Base-by-base conservation (phyloP, 2,888 invertebrate genomes). In the Plemyria rubiginata region DNA sequence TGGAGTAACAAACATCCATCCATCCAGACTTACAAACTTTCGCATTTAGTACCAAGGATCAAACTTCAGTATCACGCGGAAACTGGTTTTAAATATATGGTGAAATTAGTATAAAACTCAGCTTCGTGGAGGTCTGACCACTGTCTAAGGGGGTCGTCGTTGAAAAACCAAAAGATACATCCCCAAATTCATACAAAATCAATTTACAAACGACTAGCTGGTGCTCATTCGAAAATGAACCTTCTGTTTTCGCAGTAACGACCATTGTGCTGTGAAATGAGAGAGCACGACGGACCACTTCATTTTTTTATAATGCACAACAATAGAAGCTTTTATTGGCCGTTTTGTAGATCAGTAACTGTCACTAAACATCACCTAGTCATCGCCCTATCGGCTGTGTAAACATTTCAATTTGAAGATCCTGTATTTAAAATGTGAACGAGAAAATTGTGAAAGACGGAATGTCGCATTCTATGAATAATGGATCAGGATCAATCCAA, bases 321-420 rank as follows among this genome's bases (percentile, higher is more conserved):
- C 87, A 89, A 89, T 85, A 79, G 85, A 73, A 70, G 76, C 79
- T 80, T 86, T 87, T 88, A 89, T 90, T 90, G 85, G 90, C 88
- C 84, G 82, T 86, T 88, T 88, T 87, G 88, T 87, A 80, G 81
- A 86, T 84, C 82, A 79, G 83, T 84, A 84, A 87, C 84, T 86
- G 87, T 87, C 87, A 86, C 84, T 79, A 85, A 87, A 80, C 77
- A 85, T 84, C 79, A 43, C 28, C 53, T 77, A 86, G 84, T 85
- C 87, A 86, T 84, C 79, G 75, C 76, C 73, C 16, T 52, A 53
- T 87, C 88, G 88, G 86, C 89, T 90, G 88, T 80, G 78, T 80
- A 87, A 89, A 90, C 85, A 89, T 82, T 78, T 38, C 45, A 72
- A 75, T 76, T 76, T 75, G 70, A 77, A 15, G 45, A 46, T 46